Evolutionary conservation across 1,140 invertebrate genomes (phyloP), one percentile per base, ranked within the genome.

Genomic region (Oreohelix idahoensis): DNA sequence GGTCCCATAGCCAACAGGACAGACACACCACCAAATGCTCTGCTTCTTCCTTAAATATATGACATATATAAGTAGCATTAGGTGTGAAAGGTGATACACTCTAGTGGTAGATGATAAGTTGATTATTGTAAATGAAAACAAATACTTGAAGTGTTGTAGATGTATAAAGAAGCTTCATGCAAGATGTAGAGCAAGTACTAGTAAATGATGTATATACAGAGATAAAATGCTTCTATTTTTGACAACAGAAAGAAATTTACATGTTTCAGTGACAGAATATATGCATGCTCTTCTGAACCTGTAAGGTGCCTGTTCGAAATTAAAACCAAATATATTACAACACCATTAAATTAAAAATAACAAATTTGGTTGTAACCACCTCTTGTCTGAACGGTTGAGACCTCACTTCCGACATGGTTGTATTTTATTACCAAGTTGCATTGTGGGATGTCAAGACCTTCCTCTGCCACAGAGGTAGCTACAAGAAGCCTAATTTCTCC

Each of bases 381-480:
- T 89, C 88, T 89, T 42, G 88, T 84, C 81, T 93, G 92, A 39
- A 92, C 87, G 29, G 84, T 90, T 26, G 91, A 89, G 36, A 92
- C 91, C 75, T 91, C 90, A 86, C 92, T 93, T 26, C 91, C 91
- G 13, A 91, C 88, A 79, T 91, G 87, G 79, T n/a, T n/a, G n/a
- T n/a, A n/a, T n/a, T n/a, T n/a, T n/a, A n/a, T n/a, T n/a, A n/a
- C n/a, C n/a, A n/a, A 69, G 83, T 91, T 91, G 83, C 92, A 93
- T 35, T 89, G 84, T 2, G 88, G 88, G 66, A 93, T 89, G 78
- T 93, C 92, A 32, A 93, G 81, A 11, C 92, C 92, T 84, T 93
- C 92, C 79, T 93, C 92, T 15, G 90, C 90, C 23, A 93, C 91
- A 20, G 89, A 87, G 36, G 92, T 93, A 8, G 92, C 88, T 2